Evolutionary conservation across 2,797 vertebrate genomes (phyloP).

Genomic region (Myotis myotis): DNA sequence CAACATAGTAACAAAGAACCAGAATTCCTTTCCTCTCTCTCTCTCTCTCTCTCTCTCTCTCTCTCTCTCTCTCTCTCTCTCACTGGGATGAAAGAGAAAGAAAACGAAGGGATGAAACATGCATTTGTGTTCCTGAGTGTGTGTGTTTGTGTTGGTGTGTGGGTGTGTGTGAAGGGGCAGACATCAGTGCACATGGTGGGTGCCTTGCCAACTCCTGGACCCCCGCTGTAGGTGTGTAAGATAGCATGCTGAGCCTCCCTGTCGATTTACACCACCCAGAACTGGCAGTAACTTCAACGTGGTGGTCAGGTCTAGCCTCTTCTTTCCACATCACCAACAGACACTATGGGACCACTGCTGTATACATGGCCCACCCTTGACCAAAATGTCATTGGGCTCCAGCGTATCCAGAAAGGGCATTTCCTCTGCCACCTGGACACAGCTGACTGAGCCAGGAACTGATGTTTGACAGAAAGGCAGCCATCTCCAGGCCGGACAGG

Average conservation of each 20-base stretch:
- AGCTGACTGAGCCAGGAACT: not conserved
- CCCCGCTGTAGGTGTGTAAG: not conserved
- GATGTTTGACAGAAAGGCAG: not conserved
- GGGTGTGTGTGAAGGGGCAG: not conserved
- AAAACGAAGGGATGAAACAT: not conserved
- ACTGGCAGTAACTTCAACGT: not conserved
- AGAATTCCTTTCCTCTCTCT: no score
- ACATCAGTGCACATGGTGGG: not conserved
- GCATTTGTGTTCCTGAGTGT: not conserved
- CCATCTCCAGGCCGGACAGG: not conserved
- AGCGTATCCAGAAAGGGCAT: fast-evolving
- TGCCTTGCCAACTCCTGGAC: not conserved
- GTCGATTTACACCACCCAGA: not conserved
- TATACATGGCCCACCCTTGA: no score
- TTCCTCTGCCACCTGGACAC: not conserved
- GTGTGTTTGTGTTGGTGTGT: not conserved
- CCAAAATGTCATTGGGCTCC: not conserved
- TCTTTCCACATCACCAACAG: not conserved
- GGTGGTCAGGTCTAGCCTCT: not conserved
- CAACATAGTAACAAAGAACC: no score
- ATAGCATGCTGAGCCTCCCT: not conserved
- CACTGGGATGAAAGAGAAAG: not conserved
- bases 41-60: no score
- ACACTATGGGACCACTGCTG: not conserved
- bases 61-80: no score